phyloP scores from a whole-genome alignment of 2,113 vertebrate species.

The Carassius gibelio region DNA sequence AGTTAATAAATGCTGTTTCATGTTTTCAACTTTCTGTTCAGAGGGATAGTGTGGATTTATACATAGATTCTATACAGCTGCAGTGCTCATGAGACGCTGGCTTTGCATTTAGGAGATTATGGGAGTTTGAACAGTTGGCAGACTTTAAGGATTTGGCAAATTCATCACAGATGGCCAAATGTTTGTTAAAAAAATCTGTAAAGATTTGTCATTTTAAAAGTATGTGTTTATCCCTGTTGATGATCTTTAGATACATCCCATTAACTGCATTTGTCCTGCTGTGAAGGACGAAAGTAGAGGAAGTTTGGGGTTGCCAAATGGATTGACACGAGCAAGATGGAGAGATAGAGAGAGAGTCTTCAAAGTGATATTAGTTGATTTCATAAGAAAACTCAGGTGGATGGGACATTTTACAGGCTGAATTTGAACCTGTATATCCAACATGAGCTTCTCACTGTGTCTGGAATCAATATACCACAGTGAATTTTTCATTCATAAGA shows the following conservation, averaged over 20 bases:
- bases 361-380: neutral
- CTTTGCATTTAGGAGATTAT: neutral
- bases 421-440: neutral
- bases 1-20: neutral
- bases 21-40: neutral
- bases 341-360: neutral
- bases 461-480: neutral
- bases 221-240: neutral
- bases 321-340: neutral
- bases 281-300: neutral
- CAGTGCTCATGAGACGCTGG: neutral
- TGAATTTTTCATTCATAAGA: neutral
- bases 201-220: slow-evolving; percentile 13
- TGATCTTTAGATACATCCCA: neutral
- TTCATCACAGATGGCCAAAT: slow-evolving; percentile 43
- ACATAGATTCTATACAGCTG: neutral
- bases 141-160: slow-evolving; percentile 46
- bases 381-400: neutral
- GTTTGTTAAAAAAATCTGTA: slow-evolving; percentile 36
- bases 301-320: neutral
- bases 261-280: neutral
- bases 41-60: neutral
- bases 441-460: neutral
- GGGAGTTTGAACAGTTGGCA: slow-evolving; percentile 63
- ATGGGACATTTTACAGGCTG: neutral